Percentiles rank a stretch among this genome's conserved stretches.
These are phyloP conservation scores for Pantherophis guttatus DNA, from an alignment of 2,113 vertebrate species.

Conservation along the genomic window DNA sequence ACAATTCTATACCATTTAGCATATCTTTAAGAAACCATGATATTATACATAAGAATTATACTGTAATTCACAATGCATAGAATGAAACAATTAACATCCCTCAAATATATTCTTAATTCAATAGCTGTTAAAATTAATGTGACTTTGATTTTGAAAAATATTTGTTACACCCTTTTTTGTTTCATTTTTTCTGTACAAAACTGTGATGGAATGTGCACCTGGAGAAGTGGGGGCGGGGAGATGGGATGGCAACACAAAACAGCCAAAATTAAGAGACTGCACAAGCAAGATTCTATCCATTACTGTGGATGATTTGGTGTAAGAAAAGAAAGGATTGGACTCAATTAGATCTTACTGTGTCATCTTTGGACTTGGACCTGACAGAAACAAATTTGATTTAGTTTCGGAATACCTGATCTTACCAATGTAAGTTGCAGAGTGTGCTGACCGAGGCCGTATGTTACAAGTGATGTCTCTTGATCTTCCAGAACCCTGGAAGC, in stretches of 20 bases:
- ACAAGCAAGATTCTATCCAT: background rate
- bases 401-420: slow-evolving; percentile 32
- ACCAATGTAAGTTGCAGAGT: slow-evolving; percentile 16
- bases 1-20: background rate
- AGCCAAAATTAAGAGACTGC: background rate
- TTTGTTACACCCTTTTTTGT: slow-evolving; percentile 2
- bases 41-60: background rate
- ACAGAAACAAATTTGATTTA: slow-evolving; percentile 2
- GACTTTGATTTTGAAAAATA: background rate
- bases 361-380: background rate
- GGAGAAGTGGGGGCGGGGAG: background rate
- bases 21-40: background rate
- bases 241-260: background rate
- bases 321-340: background rate
- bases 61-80: background rate
- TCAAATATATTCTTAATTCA: background rate
- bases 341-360: background rate
- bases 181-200: background rate
- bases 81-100: background rate
- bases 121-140: background rate
- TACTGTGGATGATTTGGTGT: background rate
- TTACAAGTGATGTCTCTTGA: slow-evolving; percentile 5
- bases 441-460: background rate
- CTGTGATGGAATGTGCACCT: background rate
- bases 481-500: background rate